Evolutionary conservation across 2,113 vertebrate species (phyloP).

Genomic region (Petroica traversi): DNA sequence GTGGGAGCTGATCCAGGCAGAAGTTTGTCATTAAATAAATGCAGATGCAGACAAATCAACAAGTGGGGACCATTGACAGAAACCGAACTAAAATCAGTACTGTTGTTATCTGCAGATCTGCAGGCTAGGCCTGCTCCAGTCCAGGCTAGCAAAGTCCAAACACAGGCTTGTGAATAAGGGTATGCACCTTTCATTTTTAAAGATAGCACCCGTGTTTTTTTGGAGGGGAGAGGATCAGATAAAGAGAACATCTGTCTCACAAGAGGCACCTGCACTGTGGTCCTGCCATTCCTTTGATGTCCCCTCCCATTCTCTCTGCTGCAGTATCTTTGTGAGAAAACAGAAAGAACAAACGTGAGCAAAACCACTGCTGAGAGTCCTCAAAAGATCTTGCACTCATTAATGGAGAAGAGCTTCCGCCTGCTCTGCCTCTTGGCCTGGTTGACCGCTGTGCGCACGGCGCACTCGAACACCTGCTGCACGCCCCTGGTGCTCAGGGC

Average conservation of each 20-base stretch:
- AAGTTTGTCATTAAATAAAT: slow-evolving; percentile 28
- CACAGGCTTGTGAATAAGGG: neutral
- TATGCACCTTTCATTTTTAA: neutral
- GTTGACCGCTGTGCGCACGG: slow-evolving; percentile 87
- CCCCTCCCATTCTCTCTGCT: neutral
- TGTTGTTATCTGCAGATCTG: neutral
- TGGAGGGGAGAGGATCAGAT: neutral
- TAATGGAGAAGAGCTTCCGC: slow-evolving; percentile 83
- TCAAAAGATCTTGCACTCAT: slow-evolving; percentile 89
- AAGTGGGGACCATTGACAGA: neutral
- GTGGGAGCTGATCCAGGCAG: neutral
- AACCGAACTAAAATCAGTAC: neutral
- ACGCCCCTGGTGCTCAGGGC: slow-evolving; percentile 90
- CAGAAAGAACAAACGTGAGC: neutral
- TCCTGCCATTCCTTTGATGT: neutral
- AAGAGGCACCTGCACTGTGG: neutral
- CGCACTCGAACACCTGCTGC: slow-evolving; percentile 94
- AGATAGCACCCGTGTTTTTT: neutral
- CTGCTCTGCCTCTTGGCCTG: slow-evolving; percentile 80
- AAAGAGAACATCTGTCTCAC: neutral
- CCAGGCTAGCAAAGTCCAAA: neutral
- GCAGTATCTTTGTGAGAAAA: neutral
- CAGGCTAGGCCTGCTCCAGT: neutral
- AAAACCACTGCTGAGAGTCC: neutral
- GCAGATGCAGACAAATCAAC: neutral